A percentile compares a stretch with the other conserved stretches of the same genome.
Evolutionary conservation across 1,140 invertebrate species (phyloP).

Genomic region (Anoplophora glabripennis): DNA sequence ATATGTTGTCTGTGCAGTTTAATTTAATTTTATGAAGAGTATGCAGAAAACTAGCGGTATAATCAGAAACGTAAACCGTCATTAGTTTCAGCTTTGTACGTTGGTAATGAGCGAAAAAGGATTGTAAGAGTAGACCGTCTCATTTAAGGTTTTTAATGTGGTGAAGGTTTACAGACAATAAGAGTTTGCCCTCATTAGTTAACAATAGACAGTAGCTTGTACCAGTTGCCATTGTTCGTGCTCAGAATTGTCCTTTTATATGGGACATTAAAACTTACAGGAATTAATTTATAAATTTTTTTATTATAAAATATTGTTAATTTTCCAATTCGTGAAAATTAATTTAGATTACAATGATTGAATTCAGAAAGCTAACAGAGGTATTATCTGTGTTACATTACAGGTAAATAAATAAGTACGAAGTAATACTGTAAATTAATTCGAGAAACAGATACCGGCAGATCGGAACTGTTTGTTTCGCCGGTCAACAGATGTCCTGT

Average conservation of each 20-base stretch:
- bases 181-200: constrained; percentile 10
- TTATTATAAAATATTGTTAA: constrained; percentile 4
- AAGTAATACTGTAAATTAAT: neutral
- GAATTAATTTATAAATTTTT: neutral
- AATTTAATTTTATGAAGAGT: no score
- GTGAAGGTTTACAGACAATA: constrained; percentile 13
- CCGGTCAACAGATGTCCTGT: neutral
- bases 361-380: neutral
- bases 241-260: neutral
- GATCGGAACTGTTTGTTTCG: neutral
- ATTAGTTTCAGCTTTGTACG: no score
- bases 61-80: no score
- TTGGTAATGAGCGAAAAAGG: no score
- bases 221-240: neutral
- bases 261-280: constrained; percentile 2
- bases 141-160: no score
- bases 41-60: no score
- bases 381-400: neutral
- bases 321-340: neutral
- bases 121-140: no score
- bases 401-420: neutral
- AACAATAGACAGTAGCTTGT: constrained; percentile 5
- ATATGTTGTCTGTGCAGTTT: no score
- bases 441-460: neutral
- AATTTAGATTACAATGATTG: neutral